Conservation (phyloP, 2,113 vertebrate genomes). For the Gasterosteus nipponicus region DNA sequence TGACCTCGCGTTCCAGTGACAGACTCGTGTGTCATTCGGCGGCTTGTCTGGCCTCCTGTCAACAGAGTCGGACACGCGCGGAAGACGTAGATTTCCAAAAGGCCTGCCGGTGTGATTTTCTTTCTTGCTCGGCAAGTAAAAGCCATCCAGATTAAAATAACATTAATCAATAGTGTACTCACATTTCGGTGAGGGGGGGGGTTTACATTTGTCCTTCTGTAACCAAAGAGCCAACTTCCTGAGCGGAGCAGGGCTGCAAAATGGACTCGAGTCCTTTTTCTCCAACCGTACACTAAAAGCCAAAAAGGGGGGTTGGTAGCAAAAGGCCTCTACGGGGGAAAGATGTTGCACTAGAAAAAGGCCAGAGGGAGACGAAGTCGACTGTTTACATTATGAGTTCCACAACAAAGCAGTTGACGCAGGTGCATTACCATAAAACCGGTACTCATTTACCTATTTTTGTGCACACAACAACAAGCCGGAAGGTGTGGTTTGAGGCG, state of each 20-base stretch:
- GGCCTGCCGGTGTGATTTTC: not conserved
- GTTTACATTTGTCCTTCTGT: conserved; percentile 23
- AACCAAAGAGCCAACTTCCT: conserved; percentile 40
- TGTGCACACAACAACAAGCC: conserved; percentile 3
- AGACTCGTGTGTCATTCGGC: conserved; percentile 64
- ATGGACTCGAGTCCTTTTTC: not conserved
- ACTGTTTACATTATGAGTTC: conserved; percentile 3
- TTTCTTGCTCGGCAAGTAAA: not conserved
- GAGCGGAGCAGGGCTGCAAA: conserved; percentile 37
- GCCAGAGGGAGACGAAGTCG: conserved; percentile 13
- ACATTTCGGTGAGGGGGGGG: conserved; percentile 11
- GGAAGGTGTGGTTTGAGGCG: not conserved
- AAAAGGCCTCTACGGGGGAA: not conserved
- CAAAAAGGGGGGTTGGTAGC: conserved; percentile 2
- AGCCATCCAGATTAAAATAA: conserved; percentile 6
- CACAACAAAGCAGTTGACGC: conserved; percentile 3
- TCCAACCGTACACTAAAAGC: too few relatives aligned
- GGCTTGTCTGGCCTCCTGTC: conserved; percentile 43
- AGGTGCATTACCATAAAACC: conserved; percentile 1
- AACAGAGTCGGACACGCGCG: conserved; percentile 32
- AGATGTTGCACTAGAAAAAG: conserved; percentile 12
- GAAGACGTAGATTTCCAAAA: not conserved
- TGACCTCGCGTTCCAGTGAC: conserved; percentile 22
- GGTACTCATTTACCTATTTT: not conserved
- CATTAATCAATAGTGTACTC: conserved; percentile 10